These are phyloP conservation scores for Eupithecia tripunctaria DNA, from an alignment of 2,888 invertebrate species.

Conservation along the genomic window DNA sequence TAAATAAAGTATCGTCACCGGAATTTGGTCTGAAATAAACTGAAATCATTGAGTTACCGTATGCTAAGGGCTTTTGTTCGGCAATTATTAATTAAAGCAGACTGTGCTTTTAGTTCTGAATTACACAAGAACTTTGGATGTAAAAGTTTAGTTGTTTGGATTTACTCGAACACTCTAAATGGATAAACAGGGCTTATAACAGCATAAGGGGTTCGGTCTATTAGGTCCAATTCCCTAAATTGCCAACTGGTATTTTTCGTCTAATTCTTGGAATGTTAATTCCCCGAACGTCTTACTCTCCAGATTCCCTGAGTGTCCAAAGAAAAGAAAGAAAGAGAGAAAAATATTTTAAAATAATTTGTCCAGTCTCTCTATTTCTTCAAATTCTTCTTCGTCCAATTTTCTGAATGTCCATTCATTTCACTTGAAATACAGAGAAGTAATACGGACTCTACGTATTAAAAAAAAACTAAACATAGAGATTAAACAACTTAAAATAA, in stretches of 20 bases:
- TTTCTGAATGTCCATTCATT: too few relatives aligned
- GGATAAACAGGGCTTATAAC: not conserved
- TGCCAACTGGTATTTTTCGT: too few relatives aligned
- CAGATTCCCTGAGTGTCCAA: too few relatives aligned
- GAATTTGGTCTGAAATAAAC: slow-evolving; percentile 26
- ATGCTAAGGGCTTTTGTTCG: slow-evolving; percentile 19
- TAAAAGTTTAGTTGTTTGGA: slow-evolving; percentile 12
- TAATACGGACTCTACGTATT: not conserved
- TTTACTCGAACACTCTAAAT: not conserved
- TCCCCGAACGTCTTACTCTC: too few relatives aligned
- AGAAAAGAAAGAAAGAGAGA: too few relatives aligned
- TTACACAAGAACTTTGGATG: slow-evolving; percentile 7
- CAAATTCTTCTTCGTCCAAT: too few relatives aligned
- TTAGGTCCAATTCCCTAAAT: too few relatives aligned
- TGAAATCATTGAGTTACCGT: slow-evolving; percentile 17
- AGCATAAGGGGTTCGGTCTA: too few relatives aligned
- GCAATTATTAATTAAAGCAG: slow-evolving; percentile 20
- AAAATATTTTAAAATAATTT: too few relatives aligned
- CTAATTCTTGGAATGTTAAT: too few relatives aligned
- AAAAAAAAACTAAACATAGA: not conserved
- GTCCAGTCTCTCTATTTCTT: too few relatives aligned
- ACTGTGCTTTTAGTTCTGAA: slow-evolving; percentile 12
- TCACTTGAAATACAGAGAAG: not conserved
- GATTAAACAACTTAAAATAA: too few relatives aligned
- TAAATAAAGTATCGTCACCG: slow-evolving; percentile 37